phyloP scores from a whole-genome alignment of 2,113 vertebrate species.

The Eublepharis macularius region DNA sequence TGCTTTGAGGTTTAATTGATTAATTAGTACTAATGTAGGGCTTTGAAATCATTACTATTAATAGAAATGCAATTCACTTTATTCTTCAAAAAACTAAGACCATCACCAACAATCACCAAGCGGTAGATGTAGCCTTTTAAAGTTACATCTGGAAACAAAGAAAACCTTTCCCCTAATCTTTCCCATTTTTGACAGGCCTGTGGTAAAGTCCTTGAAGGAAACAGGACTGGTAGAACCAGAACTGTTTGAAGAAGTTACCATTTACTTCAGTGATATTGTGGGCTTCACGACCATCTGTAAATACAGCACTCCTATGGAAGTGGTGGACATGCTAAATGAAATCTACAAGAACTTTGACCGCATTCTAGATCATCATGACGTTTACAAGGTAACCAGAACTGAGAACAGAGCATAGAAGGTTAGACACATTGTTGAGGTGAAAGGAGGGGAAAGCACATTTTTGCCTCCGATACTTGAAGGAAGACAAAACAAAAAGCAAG shows the following conservation, averaged over 20 bases:
- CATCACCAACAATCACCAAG: conserved; percentile 28
- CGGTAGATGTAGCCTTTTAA: not conserved
- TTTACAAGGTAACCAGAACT: conserved; percentile 89
- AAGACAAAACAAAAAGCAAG: conserved; percentile 18
- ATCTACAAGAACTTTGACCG: conserved; percentile 97
- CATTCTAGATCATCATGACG: conserved; percentile 94
- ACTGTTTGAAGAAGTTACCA: conserved; percentile 93
- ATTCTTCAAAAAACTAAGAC: conserved; percentile 36
- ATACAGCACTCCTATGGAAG: conserved; percentile 98
- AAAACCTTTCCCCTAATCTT: conserved; percentile 1
- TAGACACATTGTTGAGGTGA: not conserved
- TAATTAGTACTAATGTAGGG: conserved; percentile 27
- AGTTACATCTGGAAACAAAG: conserved; percentile 23
- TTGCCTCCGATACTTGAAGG: not conserved
- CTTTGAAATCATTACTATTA: conserved; percentile 32
- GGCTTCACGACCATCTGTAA: conserved; percentile 97
- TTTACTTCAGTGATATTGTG: conserved; percentile 99
- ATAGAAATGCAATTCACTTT: not conserved
- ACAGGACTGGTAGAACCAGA: conserved; percentile 92
- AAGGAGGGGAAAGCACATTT: not conserved
- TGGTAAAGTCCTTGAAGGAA: conserved; percentile 96
- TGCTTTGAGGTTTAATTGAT: not conserved
- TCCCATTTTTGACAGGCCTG: conserved; percentile 78
- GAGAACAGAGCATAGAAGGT: not conserved
- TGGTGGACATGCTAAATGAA: conserved; percentile 97